Base-by-base conservation (phyloP, 2,113 vertebrate genomes). In the Propithecus coquereli region DNA sequence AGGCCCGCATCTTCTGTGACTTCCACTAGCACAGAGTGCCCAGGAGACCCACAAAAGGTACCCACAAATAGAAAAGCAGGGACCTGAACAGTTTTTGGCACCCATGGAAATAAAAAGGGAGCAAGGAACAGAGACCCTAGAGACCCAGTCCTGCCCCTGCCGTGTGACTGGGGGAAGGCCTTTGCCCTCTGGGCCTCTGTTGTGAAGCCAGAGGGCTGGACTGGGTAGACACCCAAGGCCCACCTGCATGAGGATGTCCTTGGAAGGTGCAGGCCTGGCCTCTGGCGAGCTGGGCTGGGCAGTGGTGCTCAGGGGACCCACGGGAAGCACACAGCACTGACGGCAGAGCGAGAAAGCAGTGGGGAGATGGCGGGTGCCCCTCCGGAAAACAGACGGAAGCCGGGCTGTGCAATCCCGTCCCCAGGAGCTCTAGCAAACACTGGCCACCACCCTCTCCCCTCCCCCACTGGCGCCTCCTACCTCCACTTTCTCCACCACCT, bases 401-500 rank as follows among this genome's bases (percentile, higher is more conserved):
- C 12, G 4, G 17, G 25, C 34, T 11, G 1, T 47, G n/a, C 30
- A 17, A 20, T 0, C 86, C 37, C 5, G 25, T 40, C 57, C 59
- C 13, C 16, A 5, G 32, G 57, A 20, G 20, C 43, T 23, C 52
- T 30, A 10, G 30, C 1, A 3, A 79, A 63, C 43, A 30, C 10
- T 0, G 23, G 23, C 87, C 22, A 1, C 20, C 45, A 17, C 8
- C n/a, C 5, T 20, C 18, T 77, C 4, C 68, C 25, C 6, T 6
- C 34, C 11, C 71, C 87, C 13, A 20, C 25, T 5, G 0, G 71
- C 22, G 34, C 11, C 12, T 68, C 99, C 98, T 98, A 99, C 99
- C 99, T 99, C 99, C 34, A 99, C 99, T 98, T 99, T 99, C 97
- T 99, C 99, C 92, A 99, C 99, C 98, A 99, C 99, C 98, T 99